Conservation (phyloP, 1,140 invertebrate species). For the Chymomyza costata region DNA sequence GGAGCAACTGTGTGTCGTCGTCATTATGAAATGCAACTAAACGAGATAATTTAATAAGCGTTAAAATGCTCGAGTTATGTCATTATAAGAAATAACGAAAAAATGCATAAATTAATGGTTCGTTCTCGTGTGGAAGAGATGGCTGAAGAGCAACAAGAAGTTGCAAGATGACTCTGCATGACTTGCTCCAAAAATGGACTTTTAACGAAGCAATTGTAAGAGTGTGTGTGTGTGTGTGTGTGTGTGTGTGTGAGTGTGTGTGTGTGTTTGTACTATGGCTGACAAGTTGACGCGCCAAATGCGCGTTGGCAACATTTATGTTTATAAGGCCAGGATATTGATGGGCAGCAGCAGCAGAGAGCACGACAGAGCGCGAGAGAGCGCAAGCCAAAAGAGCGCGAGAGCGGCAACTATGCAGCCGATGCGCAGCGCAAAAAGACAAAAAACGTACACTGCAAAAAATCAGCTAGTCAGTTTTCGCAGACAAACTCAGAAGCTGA, state of each 20-base stretch:
- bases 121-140: background rate
- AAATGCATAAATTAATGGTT: slow-evolving; percentile 64
- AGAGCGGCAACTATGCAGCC: slow-evolving; percentile 10
- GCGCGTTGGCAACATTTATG: slow-evolving; percentile 12
- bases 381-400: slow-evolving; percentile 10
- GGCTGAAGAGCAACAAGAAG: too few relatives aligned
- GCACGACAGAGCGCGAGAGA: slow-evolving; percentile 3
- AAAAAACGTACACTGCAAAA: too few relatives aligned
- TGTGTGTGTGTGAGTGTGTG: too few relatives aligned
- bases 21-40: slow-evolving; percentile 22
- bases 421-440: too few relatives aligned
- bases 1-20: slow-evolving; percentile 1
- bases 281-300: slow-evolving; percentile 11
- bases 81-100: slow-evolving; percentile 74
- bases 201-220: slow-evolving; percentile 65
- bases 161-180: too few relatives aligned
- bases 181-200: slow-evolving; percentile 62
- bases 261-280: too few relatives aligned
- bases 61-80: slow-evolving; percentile 75
- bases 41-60: slow-evolving; percentile 76
- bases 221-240: slow-evolving; percentile 37
- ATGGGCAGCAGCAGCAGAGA: slow-evolving; percentile 33
- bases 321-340: slow-evolving; percentile 43
- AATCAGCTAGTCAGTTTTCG: too few relatives aligned
- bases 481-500: too few relatives aligned